phyloP scores from a whole-genome alignment of 2,797 vertebrate genomes.

The Hoplostethus atlanticus region DNA sequence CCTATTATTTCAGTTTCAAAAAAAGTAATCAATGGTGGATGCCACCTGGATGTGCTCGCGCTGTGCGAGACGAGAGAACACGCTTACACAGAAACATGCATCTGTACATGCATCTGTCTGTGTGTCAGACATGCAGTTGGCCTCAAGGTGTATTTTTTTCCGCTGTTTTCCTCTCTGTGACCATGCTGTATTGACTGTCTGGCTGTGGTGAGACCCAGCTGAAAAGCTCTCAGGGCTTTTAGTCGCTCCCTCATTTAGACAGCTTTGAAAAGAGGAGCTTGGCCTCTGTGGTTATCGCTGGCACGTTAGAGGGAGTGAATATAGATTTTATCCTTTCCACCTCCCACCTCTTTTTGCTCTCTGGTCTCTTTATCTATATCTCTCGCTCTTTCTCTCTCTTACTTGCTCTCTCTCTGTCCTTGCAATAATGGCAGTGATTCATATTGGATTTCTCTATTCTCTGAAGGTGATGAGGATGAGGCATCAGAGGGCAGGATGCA shows the following conservation, averaged over 20 bases:
- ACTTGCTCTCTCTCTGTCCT: slow-evolving; percentile 58
- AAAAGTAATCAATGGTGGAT: slow-evolving; percentile 49
- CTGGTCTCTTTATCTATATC: slow-evolving; percentile 68
- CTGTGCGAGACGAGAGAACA: slow-evolving; percentile 46
- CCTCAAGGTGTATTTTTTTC: slow-evolving; percentile 19
- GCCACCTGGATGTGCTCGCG: slow-evolving; percentile 27
- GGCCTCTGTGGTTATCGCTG: slow-evolving; percentile 74
- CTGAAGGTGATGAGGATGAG: slow-evolving; percentile 70
- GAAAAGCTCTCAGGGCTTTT: slow-evolving; percentile 75
- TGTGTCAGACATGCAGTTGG: slow-evolving; percentile 40
- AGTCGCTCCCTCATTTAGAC: slow-evolving; percentile 69
- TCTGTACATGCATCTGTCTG: not conserved
- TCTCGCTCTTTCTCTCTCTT: slow-evolving; percentile 36
- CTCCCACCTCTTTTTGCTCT: slow-evolving; percentile 53
- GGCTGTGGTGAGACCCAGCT: slow-evolving; percentile 47
- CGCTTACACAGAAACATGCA: slow-evolving; percentile 21
- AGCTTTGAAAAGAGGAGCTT: slow-evolving; percentile 74
- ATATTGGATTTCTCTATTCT: slow-evolving; percentile 79
- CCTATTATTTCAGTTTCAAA: slow-evolving; percentile 41
- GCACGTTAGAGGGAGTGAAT: slow-evolving; percentile 72
- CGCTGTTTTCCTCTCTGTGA: slow-evolving; percentile 36
- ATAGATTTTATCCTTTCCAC: slow-evolving; percentile 79
- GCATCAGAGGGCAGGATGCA: slow-evolving; percentile 56
- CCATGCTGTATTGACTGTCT: slow-evolving; percentile 69
- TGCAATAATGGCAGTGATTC: slow-evolving; percentile 78